phyloP scores from a whole-genome alignment of 2,113 vertebrate species.

The Mustelus asterias region DNA sequence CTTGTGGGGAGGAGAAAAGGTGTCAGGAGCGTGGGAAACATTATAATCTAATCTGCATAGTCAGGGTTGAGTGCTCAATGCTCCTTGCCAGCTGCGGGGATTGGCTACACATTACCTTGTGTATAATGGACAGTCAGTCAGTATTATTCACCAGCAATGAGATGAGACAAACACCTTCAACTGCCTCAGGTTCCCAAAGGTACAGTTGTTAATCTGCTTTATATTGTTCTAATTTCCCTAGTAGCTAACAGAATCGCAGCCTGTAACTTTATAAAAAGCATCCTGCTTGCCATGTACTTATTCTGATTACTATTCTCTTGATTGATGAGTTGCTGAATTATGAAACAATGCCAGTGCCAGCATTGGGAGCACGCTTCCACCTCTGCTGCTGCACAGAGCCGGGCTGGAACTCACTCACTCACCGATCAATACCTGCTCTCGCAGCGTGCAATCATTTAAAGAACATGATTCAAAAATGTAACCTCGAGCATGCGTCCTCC shows the following conservation, averaged over 20 bases:
- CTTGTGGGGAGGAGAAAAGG: neutral
- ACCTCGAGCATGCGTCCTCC: conserved; percentile 80
- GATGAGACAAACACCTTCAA: conserved; percentile 58
- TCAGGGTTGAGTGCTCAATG: conserved; percentile 12
- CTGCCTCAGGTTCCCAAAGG: conserved; percentile 52
- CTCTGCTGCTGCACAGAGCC: conserved; percentile 42
- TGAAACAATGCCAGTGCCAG: conserved; percentile 61
- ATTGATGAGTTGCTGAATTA: conserved; percentile 67
- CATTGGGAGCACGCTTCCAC: neutral
- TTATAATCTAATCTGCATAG: conserved; percentile 28
- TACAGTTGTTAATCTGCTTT: conserved; percentile 56
- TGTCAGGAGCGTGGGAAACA: conserved; percentile 23
- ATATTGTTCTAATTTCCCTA: conserved; percentile 60
- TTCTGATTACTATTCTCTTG: conserved; percentile 57
- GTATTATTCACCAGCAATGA: conserved; percentile 40
- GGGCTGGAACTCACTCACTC: conserved; percentile 87
- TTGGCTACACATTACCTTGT: conserved; percentile 12
- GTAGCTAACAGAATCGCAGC: conserved; percentile 54
- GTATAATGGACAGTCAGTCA: conserved; percentile 13
- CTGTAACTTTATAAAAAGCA: conserved; percentile 56
- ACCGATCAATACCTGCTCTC: conserved; percentile 94
- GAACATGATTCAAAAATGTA: conserved; percentile 96
- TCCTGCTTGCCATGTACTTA: conserved; percentile 58
- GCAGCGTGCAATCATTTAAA: conserved; percentile 85
- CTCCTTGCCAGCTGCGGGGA: neutral